Evolutionary conservation across 2,797 vertebrate genomes (phyloP).

Genomic region (Cynopterus sphinx): DNA sequence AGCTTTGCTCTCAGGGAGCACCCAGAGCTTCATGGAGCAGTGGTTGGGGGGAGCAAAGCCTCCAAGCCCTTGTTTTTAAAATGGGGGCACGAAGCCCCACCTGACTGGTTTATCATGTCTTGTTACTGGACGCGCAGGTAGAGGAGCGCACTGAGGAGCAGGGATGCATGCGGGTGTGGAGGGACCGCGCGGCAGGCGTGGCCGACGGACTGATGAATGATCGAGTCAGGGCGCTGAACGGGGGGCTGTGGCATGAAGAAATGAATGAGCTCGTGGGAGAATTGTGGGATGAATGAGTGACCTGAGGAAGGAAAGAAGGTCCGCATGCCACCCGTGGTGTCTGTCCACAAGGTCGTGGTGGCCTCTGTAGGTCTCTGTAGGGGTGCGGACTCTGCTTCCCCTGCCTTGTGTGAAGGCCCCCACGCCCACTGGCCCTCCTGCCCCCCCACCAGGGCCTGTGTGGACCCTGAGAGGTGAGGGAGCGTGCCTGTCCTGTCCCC

Average conservation of each 20-base stretch:
- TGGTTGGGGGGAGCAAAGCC: background rate
- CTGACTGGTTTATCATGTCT: fast-evolving
- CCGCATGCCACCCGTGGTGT: background rate
- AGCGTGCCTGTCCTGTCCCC: too few species aligned
- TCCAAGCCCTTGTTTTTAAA: background rate
- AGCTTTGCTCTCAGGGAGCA: background rate
- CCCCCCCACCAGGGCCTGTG: background rate
- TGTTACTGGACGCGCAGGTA: fast-evolving
- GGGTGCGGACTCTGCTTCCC: background rate
- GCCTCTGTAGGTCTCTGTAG: background rate
- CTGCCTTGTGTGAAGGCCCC: background rate
- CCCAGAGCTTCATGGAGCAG: background rate
- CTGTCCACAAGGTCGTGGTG: background rate
- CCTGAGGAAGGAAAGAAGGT: background rate
- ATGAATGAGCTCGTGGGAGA: background rate
- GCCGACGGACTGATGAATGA: background rate
- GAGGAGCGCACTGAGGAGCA: background rate
- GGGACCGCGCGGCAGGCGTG: fast-evolving
- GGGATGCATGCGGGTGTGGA: background rate
- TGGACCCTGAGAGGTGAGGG: background rate
- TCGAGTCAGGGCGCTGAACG: too few species aligned
- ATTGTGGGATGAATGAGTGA: background rate
- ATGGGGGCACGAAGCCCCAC: background rate
- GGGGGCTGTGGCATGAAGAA: background rate
- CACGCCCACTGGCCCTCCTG: fast-evolving